Percentiles rank a stretch among this genome's conserved stretches.
phyloP scores from a whole-genome alignment of 2,888 invertebrate genomes.

The Epirrhoe tristata region DNA sequence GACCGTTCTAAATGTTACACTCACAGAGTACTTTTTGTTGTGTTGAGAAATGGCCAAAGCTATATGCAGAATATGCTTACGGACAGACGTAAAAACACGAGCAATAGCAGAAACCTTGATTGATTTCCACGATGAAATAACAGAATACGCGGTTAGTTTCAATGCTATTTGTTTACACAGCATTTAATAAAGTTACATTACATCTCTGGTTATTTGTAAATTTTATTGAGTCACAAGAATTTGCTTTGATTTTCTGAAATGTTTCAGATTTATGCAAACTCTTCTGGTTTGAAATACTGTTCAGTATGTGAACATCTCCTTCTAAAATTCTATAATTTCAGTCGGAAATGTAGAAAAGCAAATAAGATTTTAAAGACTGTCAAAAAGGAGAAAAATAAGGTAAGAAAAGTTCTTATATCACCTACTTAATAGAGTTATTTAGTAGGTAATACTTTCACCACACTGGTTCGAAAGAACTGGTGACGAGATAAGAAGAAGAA shows the following conservation, averaged over 20 bases:
- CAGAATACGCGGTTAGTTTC: constrained; percentile 23
- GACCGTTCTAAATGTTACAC: no score
- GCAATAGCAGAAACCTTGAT: constrained; percentile 18
- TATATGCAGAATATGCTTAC: constrained; percentile 29
- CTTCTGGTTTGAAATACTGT: constrained; percentile 15
- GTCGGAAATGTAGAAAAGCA: constrained; percentile 26
- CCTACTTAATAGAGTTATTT: not conserved
- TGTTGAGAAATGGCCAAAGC: constrained; percentile 15
- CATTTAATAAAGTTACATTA: no score
- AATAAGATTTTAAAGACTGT: constrained; percentile 13
- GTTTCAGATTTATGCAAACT: constrained; percentile 21
- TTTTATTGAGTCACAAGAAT: no score
- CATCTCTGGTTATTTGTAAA: no score
- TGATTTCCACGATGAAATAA: constrained; percentile 24
- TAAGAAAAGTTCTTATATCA: not conserved
- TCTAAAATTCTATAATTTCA: constrained; percentile 27
- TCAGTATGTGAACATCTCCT: constrained; percentile 22
- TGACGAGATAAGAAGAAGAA: no score
- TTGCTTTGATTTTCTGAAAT: not conserved
- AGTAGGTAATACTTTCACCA: no score
- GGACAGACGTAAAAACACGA: constrained; percentile 21
- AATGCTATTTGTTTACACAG: not conserved
- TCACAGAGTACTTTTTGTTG: no score
- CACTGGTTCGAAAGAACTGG: no score
- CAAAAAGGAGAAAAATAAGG: constrained; percentile 7